These are phyloP conservation scores for Eristalinus aeneus DNA, from an alignment of 2,888 invertebrate species.

Conservation along the genomic window DNA sequence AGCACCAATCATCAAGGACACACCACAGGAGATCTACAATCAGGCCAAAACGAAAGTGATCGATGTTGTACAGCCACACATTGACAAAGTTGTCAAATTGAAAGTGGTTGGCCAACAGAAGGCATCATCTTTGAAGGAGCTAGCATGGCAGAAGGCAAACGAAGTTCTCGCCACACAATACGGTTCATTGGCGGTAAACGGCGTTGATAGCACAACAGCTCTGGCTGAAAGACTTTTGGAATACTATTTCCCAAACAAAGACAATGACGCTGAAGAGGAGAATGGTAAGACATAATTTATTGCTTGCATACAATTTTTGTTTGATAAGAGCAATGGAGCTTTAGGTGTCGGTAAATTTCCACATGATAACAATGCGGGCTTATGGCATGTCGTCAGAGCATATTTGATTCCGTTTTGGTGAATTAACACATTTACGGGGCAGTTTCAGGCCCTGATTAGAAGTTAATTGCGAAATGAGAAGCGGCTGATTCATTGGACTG, in stretches of 20 bases:
- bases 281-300: slow-evolving; percentile 78
- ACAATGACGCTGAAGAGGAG: slow-evolving; percentile 82
- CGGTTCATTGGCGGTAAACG: slow-evolving; percentile 85
- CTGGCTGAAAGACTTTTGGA: slow-evolving; percentile 88
- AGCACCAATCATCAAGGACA: slow-evolving; percentile 86
- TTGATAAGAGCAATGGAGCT: not conserved
- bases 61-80: slow-evolving; percentile 83
- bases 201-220: slow-evolving; percentile 86
- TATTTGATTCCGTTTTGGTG: not conserved
- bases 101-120: slow-evolving; percentile 81
- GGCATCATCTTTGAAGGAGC: slow-evolving; percentile 85
- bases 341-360: not conserved
- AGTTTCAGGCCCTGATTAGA: not conserved
- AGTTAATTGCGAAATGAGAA: not conserved
- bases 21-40: slow-evolving; percentile 83
- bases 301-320: not conserved
- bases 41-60: slow-evolving; percentile 83
- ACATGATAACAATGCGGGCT: not conserved
- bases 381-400: not conserved
- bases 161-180: slow-evolving; percentile 86
- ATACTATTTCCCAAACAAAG: slow-evolving; percentile 86
- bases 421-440: not conserved
- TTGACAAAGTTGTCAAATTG: slow-evolving; percentile 78
- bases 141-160: slow-evolving; percentile 88
- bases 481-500: not conserved